Percentiles rank a stretch among this genome's conserved stretches.
Conservation (phyloP, 2,113 vertebrate genomes). For the Prolemur simus region DNA sequence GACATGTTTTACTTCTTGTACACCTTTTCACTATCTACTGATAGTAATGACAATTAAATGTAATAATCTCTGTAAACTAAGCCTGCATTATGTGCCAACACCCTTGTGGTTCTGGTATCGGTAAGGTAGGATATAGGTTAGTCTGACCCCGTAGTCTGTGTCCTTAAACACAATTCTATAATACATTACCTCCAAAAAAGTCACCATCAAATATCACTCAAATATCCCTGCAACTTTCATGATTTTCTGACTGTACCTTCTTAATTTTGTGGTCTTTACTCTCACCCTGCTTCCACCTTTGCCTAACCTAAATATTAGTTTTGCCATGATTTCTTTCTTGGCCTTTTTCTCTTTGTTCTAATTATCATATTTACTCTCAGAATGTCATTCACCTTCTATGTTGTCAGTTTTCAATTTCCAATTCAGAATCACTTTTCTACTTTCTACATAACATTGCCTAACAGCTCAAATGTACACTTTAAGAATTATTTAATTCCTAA, state of each 20-base stretch:
- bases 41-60: neutral
- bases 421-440: neutral
- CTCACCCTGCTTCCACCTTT: accelerated
- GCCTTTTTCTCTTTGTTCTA: neutral
- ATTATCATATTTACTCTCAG: neutral
- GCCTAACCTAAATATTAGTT: neutral
- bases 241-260: neutral
- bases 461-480: neutral
- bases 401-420: neutral
- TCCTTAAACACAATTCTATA: neutral
- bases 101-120: neutral
- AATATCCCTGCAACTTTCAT: neutral
- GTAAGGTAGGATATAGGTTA: neutral
- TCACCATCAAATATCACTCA: neutral
- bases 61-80: neutral
- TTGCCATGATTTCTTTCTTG: neutral
- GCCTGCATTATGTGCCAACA: neutral
- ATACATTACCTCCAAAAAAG: neutral
- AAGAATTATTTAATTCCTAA: neutral
- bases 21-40: neutral
- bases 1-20: neutral
- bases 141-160: neutral
- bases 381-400: neutral
- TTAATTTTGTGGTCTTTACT: neutral
- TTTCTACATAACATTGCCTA: neutral